Conservation (phyloP, 1,140 invertebrate genomes). For the Drosophila ohnishii region DNA sequence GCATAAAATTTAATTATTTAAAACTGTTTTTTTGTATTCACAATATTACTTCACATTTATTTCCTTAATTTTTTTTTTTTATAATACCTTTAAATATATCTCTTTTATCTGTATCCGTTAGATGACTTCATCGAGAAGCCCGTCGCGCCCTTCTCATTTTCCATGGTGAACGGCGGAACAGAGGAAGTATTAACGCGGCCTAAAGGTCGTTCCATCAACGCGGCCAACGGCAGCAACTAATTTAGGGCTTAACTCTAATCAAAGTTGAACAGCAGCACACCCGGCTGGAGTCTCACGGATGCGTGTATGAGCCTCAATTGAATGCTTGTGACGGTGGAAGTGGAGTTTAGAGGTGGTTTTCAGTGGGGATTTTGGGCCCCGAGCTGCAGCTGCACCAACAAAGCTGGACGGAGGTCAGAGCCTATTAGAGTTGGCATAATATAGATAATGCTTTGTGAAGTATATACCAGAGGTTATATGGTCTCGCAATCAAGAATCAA, state of each 20-base stretch:
- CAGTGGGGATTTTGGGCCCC: neutral
- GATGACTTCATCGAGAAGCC: constrained; percentile 35
- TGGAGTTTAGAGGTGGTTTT: neutral
- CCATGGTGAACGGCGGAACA: neutral
- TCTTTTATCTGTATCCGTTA: neutral
- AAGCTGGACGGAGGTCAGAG: constrained; percentile 7
- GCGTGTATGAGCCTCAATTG: constrained; percentile 31
- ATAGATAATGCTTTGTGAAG: neutral
- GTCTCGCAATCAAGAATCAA: neutral
- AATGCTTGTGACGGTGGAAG: constrained; percentile 6
- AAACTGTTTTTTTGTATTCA: too few relatives aligned
- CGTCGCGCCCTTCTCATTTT: neutral
- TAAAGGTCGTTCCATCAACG: constrained; percentile 40
- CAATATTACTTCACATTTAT: too few relatives aligned
- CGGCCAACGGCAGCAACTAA: constrained; percentile 63
- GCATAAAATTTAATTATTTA: too few relatives aligned
- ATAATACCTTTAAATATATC: neutral
- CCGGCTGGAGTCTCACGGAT: constrained; percentile 53
- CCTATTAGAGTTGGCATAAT: neutral
- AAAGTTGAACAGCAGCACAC: constrained; percentile 60
- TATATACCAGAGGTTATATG: neutral
- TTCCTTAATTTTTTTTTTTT: too few relatives aligned
- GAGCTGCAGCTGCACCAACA: constrained; percentile 20
- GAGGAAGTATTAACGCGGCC: constrained; percentile 40
- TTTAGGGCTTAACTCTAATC: constrained; percentile 78